Percentiles rank a stretch among this genome's conserved stretches.
phyloP scores from a whole-genome alignment of 2,888 invertebrate genomes.

The Conops quadrifasciatus region DNA sequence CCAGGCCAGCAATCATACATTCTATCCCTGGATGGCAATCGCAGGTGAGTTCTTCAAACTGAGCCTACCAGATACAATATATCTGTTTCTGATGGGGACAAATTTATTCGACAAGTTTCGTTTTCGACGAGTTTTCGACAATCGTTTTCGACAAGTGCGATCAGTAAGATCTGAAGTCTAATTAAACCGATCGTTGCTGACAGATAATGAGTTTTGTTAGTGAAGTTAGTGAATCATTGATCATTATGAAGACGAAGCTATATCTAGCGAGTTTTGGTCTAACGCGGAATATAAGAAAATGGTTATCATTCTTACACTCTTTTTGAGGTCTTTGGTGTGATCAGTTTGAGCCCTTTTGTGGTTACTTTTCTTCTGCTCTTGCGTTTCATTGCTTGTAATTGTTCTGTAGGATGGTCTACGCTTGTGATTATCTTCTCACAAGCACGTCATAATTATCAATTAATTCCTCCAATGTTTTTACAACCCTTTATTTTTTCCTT shows the following conservation, averaged over 20 bases:
- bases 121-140: too few species aligned
- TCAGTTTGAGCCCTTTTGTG: too few species aligned
- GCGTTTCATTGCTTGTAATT: not conserved
- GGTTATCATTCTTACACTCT: too few species aligned
- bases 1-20: slow-evolving; percentile 90
- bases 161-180: too few species aligned
- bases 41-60: slow-evolving; percentile 78
- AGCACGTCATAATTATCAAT: slow-evolving; percentile 35
- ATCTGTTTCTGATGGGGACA: not conserved
- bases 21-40: slow-evolving; percentile 99
- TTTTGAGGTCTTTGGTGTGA: too few species aligned
- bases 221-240: too few species aligned
- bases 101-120: not conserved
- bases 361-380: not conserved
- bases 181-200: too few species aligned
- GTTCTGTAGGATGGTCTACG: not conserved
- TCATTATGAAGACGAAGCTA: too few species aligned
- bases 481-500: slow-evolving; percentile 4
- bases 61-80: not conserved
- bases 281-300: too few species aligned
- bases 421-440: slow-evolving; percentile 32
- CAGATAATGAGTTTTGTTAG: too few species aligned
- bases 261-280: too few species aligned
- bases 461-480: slow-evolving; percentile 14
- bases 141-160: too few species aligned